Conservation (phyloP, 2,797 vertebrate species). For the Capromys pilorides region DNA sequence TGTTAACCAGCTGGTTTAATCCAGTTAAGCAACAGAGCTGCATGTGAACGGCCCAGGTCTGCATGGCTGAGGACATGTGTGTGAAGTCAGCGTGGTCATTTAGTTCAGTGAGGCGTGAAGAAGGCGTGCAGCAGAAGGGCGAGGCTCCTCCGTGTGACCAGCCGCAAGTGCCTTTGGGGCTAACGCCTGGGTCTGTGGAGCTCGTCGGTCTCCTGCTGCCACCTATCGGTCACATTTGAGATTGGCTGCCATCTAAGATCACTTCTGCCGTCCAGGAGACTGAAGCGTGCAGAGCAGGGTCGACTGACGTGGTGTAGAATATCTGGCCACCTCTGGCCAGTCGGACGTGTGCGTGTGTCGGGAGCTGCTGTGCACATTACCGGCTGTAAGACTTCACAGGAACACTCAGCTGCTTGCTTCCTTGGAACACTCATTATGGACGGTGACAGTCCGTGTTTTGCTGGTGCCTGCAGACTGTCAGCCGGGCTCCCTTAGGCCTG, state of each 20-base stretch:
- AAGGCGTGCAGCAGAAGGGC: neutral
- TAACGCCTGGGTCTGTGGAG: fast-evolving
- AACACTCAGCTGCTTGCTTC: neutral
- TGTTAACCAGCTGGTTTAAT: neutral
- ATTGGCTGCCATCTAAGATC: neutral
- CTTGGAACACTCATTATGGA: neutral
- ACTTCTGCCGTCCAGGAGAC: fast-evolving
- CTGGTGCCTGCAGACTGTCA: neutral
- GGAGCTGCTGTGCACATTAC: neutral
- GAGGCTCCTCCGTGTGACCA: neutral
- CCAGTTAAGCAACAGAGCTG: neutral
- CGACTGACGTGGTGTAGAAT: fast-evolving
- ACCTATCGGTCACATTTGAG: slow-evolving; percentile 64
- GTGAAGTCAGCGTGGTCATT: neutral
- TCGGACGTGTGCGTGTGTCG: neutral
- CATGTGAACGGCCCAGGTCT: neutral
- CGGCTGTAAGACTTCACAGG: neutral
- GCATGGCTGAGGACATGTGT: neutral
- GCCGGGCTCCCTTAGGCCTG: fast-evolving
- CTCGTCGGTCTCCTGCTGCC: slow-evolving; percentile 65
- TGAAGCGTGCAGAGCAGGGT: neutral
- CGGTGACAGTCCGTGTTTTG: neutral
- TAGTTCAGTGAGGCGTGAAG: neutral
- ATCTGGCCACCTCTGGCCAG: too few relatives aligned
- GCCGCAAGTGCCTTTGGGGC: neutral